Evolutionary conservation across 1,140 invertebrate genomes (phyloP), one percentile per base, ranked within the genome.

Genomic region (Eriocheir sinensis): DNA sequence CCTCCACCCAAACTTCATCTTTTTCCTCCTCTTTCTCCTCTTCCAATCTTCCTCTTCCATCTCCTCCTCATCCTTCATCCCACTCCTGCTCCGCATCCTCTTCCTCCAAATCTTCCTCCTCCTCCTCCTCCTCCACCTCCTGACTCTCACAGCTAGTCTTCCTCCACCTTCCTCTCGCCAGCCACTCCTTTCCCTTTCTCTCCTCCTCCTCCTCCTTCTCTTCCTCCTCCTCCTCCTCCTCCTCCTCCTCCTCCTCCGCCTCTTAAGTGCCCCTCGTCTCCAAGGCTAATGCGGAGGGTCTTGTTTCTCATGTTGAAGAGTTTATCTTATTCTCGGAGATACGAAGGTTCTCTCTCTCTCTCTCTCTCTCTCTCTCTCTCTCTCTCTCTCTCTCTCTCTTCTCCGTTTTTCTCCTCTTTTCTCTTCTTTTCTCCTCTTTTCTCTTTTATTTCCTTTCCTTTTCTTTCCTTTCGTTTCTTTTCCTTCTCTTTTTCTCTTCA

Each of bases 281-380:
- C 60, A 72, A 72, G 53, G 53, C 53, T 72, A 72, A 72, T 72
- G 60, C 60, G 60, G n/a, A 72, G 60, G 27, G 60, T 72, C 60
- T 72, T 72, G 60, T 72, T 72, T 72, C 60, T 72, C 60, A 72
- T 72, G 60, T n/a, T 72, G 60, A 72, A 72, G 60, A 72, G 60
- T 72, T 72, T 72, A 72, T 72, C 60, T 72, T 72, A 72, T 72
- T 72, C 60, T 72, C 21, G 60, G 60, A 72, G 60, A 72, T 72
- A 72, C 60, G 9, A 21, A 72, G 60, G n/a, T 72, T 4, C 60
- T 72, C 60, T 21, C 60, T 72, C 21, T 21, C 60, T 72, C 60
- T n/a, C 27, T 72, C 6, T n/a, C 60, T 72, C 21, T n/a, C 60
- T 72, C 60, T 72, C n/a, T n/a, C n/a, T n/a, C n/a, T n/a, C n/a